phyloP scores from a whole-genome alignment of 1,140 invertebrate genomes.

The Bombus picipes region DNA sequence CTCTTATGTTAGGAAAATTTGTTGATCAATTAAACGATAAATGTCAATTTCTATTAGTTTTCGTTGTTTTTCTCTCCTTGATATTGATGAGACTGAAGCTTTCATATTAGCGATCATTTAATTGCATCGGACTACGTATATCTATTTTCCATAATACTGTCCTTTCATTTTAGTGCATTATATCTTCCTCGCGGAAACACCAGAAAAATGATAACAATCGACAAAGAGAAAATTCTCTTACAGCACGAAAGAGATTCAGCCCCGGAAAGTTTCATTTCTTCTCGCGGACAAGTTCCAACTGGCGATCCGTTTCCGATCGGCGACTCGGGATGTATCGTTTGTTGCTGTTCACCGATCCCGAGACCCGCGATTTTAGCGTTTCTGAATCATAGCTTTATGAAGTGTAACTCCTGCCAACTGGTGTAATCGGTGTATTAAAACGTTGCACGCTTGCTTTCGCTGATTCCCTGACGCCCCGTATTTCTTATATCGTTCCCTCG shows the following conservation, averaged over 20 bases:
- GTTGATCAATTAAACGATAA: too few relatives aligned
- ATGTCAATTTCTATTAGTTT: too few relatives aligned
- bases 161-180: too few relatives aligned
- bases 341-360: not conserved
- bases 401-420: not conserved
- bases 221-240: not conserved
- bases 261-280: rapidly evolving
- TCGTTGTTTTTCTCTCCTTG: too few relatives aligned
- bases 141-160: too few relatives aligned
- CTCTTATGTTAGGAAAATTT: too few relatives aligned
- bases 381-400: not conserved
- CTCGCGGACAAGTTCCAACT: not conserved
- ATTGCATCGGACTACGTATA: too few relatives aligned
- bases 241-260: not conserved
- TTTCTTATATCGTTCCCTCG: not conserved
- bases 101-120: too few relatives aligned
- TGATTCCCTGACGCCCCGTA: not conserved
- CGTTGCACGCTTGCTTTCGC: not conserved
- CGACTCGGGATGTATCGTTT: not conserved
- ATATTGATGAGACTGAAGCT: too few relatives aligned
- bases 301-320: not conserved
- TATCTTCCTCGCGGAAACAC: not conserved
- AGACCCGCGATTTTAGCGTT: not conserved
- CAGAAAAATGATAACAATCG: not conserved
- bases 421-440: not conserved